Conservation (phyloP, 2,888 invertebrate species). For the Aspidapion aeneum region DNA sequence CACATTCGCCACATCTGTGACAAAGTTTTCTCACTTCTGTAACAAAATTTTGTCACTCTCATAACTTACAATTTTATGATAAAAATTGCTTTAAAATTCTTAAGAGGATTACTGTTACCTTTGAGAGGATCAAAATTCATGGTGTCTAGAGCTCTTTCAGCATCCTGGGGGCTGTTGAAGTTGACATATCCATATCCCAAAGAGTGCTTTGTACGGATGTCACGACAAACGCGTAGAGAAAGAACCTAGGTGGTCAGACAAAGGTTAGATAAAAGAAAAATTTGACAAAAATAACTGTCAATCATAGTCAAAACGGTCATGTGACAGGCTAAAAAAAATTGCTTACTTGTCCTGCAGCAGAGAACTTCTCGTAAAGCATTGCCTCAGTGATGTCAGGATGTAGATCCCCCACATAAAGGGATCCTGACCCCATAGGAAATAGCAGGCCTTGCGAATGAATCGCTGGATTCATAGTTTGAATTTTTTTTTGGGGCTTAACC, state of each 20-base stretch:
- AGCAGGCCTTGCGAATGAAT: constrained; percentile 51
- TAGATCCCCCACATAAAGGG: constrained; percentile 97
- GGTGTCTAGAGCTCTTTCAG: constrained; percentile 97
- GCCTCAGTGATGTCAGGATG: constrained; percentile 98
- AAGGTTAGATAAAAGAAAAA: no score
- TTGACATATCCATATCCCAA: constrained; percentile 99
- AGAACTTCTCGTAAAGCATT: constrained; percentile 99
- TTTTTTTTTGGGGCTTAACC: neutral
- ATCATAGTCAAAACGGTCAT: no score
- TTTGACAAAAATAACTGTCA: no score
- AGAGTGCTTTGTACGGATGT: constrained; percentile 94
- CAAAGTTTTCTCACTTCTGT: no score
- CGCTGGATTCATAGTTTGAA: neutral
- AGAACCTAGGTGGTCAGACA: no score
- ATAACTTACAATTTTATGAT: no score
- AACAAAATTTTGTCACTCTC: no score
- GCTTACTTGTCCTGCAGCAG: constrained; percentile 95
- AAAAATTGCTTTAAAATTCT: no score
- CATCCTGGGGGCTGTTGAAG: constrained; percentile 98
- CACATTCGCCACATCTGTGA: no score
- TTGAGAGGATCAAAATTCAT: constrained; percentile 99
- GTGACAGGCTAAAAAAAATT: no score
- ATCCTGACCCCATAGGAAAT: constrained; percentile 92
- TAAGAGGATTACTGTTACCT: no score
- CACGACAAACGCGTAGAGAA: constrained; percentile 97